These are phyloP conservation scores for Philopedon plagiatum DNA, from an alignment of 2,888 invertebrate genomes.

Conservation along the genomic window DNA sequence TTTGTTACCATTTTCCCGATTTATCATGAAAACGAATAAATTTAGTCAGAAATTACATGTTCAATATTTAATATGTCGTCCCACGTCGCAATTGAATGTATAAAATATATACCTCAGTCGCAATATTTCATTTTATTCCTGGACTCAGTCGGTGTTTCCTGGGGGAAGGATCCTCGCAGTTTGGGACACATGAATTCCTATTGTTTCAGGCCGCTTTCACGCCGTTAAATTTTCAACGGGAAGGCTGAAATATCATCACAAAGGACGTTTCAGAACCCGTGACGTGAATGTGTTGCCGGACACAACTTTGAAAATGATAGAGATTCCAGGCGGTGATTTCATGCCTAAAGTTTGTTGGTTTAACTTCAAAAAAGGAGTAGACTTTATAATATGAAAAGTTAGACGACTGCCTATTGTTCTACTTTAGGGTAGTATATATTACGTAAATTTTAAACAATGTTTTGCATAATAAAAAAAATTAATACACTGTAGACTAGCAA, in stretches of 20 bases:
- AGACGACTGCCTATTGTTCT: background rate
- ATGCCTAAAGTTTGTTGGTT: constrained; percentile 18
- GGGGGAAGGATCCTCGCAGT: constrained; percentile 53
- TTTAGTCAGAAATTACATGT: too few relatives aligned
- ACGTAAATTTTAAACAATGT: background rate
- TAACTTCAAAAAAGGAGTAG: constrained; percentile 1
- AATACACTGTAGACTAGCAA: too few relatives aligned
- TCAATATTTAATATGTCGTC: too few relatives aligned
- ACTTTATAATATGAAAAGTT: constrained; percentile 1
- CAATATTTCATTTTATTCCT: constrained; percentile 62
- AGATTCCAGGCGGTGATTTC: constrained; percentile 20
- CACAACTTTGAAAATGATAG: constrained; percentile 21
- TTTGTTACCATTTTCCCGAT: too few relatives aligned
- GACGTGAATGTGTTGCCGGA: constrained; percentile 39
- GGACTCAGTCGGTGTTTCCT: constrained; percentile 57
- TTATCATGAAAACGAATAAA: too few relatives aligned
- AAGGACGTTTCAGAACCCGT: constrained; percentile 36
- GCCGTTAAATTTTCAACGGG: constrained; percentile 63
- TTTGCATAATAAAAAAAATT: too few relatives aligned
- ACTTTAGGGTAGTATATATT: background rate
- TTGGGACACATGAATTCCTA: constrained; percentile 58
- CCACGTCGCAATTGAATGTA: constrained; percentile 28
- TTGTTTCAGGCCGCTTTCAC: constrained; percentile 64
- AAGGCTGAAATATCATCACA: constrained; percentile 36
- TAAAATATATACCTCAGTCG: constrained; percentile 39